Conservation (phyloP, 2,888 invertebrate genomes). For the Volucella inflata region DNA sequence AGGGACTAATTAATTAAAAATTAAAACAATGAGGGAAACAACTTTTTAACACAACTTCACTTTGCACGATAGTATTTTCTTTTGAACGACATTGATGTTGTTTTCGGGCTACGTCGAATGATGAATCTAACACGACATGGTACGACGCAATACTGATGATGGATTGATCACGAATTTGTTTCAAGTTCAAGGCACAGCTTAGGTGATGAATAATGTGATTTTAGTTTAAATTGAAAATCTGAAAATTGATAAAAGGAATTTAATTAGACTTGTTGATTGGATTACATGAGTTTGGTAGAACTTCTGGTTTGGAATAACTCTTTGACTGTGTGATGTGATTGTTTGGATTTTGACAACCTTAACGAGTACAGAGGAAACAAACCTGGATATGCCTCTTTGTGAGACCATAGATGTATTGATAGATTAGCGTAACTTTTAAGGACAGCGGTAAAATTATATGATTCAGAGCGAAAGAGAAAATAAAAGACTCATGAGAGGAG, state of each 20-base stretch:
- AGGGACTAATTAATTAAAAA: slow-evolving; percentile 1
- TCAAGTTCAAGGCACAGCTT: slow-evolving; percentile 40
- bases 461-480: too few relatives aligned
- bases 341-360: slow-evolving; percentile 6
- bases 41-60: slow-evolving; percentile 52
- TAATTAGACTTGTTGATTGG: slow-evolving; percentile 10
- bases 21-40: neutral
- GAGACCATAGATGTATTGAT: too few relatives aligned
- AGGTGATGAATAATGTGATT: neutral
- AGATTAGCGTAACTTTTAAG: too few relatives aligned
- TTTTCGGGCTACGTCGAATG: slow-evolving; percentile 17
- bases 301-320: slow-evolving; percentile 53
- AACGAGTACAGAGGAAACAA: neutral
- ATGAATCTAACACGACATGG: slow-evolving; percentile 34
- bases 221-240: slow-evolving; percentile 29
- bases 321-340: slow-evolving; percentile 49
- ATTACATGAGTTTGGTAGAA: neutral
- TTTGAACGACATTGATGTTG: slow-evolving; percentile 80
- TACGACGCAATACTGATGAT: neutral
- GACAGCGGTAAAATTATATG: too few relatives aligned
- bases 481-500: too few relatives aligned
- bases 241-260: slow-evolving; percentile 55
- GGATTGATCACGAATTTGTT: neutral
- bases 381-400: neutral
- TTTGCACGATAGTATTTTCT: slow-evolving; percentile 78